Base-by-base conservation (phyloP, 64 coral and sea anemone species). In the Dendrophyllia cribrosa region DNA sequence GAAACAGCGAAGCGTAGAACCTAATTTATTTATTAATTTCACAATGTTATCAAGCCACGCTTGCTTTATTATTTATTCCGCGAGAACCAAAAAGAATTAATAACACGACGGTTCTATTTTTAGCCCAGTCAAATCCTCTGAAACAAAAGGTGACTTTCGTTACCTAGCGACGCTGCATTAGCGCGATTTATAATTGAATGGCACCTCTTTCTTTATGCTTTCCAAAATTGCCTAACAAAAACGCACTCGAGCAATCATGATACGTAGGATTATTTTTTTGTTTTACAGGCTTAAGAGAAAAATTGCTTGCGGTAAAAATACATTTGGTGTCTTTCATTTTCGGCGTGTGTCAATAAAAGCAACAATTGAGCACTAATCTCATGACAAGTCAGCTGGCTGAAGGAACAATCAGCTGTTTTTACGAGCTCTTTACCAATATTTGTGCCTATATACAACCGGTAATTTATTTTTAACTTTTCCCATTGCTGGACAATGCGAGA, bases 301-400 rank as follows among this genome's bases (percentile, higher is more conserved):
- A 66, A 84, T 67, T 48, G 62, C 80, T 14, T 26, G 45, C 80
- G 72, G 72, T 67, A 68, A 84, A 67, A 84, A 66, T 84, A 82
- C 59, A 63, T 48, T 65, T 82, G 72, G 43, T 82, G 9, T 64
- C 59, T 79, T 82, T 82, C 78, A 82, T 25, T 82, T 82, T 82
- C 78, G 59, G 78, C 80, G 55, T 25, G 6, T 79, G 77, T 79
- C 77, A 48, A 25, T 22, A 58, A 58, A 14, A 61, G 61, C 43
- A 84, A 68, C 80, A 84, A 84, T 51, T 22, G 19, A 66, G 43
- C 46, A 10, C 45, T 75, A 45, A 50, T 49, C 19, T 51, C 21
- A 15, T 84, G 61, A 84, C 62, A 84, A 67, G 45, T 66, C 80
- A 84, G 61, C 44, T 84, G 80, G 43, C 80, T 51, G 0, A 3